phyloP scores from a whole-genome alignment of 2,797 vertebrate genomes.

The Caiman crocodilus region DNA sequence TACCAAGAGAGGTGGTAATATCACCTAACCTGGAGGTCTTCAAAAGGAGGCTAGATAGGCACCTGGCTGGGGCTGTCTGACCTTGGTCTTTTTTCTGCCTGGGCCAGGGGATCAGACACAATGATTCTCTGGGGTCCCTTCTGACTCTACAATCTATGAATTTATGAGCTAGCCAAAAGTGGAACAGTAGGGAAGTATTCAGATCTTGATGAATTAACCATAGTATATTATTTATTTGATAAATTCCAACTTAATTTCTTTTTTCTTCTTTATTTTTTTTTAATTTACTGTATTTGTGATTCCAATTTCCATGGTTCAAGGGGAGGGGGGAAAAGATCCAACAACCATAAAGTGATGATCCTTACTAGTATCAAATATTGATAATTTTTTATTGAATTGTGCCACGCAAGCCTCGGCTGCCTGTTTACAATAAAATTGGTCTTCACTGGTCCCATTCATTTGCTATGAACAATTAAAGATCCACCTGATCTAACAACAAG shows the following conservation, averaged over 20 bases:
- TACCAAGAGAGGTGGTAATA: too few relatives aligned
- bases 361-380: neutral
- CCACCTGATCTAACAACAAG: neutral
- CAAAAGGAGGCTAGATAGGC: too few relatives aligned
- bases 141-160: too few relatives aligned
- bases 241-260: neutral
- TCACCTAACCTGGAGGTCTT: too few relatives aligned
- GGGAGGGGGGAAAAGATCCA: too few relatives aligned
- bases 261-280: too few relatives aligned
- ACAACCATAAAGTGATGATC: neutral
- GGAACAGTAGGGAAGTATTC: neutral
- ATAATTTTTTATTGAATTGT: neutral
- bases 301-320: neutral
- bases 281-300: neutral
- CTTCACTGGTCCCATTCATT: neutral
- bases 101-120: too few relatives aligned
- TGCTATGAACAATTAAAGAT: neutral
- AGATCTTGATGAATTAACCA: neutral
- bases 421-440: neutral
- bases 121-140: too few relatives aligned
- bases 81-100: too few relatives aligned
- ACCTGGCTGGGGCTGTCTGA: too few relatives aligned
- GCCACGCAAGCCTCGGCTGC: neutral
- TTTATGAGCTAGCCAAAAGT: too few relatives aligned
- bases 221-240: neutral